Conservation (phyloP, 1,140 invertebrate species). For the Diorhabda carinulata region DNA sequence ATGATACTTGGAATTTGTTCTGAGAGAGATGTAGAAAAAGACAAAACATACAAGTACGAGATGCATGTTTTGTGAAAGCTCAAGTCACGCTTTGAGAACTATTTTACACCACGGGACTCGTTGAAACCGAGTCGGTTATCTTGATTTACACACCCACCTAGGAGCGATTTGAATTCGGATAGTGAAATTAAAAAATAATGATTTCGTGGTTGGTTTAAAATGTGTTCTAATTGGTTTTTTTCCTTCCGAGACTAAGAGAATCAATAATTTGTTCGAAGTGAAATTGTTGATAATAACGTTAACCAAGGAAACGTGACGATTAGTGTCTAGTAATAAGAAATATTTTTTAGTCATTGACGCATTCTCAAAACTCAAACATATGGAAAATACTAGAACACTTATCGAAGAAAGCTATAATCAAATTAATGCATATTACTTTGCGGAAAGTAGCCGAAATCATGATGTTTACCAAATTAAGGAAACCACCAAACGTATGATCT, state of each 20-base stretch:
- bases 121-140: background rate
- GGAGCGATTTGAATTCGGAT: background rate
- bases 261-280: too few relatives aligned
- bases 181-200: slow-evolving; percentile 1
- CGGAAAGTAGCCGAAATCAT: too few relatives aligned
- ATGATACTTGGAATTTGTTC: background rate
- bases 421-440: too few relatives aligned
- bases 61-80: background rate
- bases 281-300: too few relatives aligned
- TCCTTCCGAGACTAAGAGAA: background rate
- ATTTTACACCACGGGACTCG: background rate
- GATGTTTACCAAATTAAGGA: too few relatives aligned
- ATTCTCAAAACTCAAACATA: too few relatives aligned
- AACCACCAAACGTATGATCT: too few relatives aligned
- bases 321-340: too few relatives aligned
- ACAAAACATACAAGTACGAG: background rate
- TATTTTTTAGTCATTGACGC: too few relatives aligned
- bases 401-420: too few relatives aligned
- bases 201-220: background rate
- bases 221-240: background rate
- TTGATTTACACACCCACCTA: background rate
- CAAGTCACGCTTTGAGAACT: background rate
- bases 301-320: too few relatives aligned
- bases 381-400: too few relatives aligned
- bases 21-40: background rate